Conservation (phyloP, 2,888 invertebrate species). For the Neoscelio sp. region DNA sequence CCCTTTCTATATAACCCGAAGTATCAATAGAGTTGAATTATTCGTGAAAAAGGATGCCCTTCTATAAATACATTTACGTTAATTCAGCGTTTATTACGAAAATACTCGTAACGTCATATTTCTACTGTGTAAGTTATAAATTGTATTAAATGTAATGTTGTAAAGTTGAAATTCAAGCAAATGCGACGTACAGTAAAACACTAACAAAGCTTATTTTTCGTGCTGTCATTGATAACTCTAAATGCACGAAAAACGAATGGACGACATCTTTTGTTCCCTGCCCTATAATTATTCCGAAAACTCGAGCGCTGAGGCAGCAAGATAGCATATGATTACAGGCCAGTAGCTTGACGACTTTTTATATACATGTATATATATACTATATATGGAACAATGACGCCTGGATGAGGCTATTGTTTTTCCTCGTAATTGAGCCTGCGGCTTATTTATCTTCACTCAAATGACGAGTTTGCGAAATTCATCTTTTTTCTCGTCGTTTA, state of each 20-base stretch:
- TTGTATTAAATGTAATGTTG: neutral
- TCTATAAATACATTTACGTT: conserved; percentile 23
- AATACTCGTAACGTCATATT: too few relatives aligned
- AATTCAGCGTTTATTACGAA: conserved; percentile 12
- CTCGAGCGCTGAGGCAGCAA: conserved; percentile 57
- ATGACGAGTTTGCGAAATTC: conserved; percentile 42
- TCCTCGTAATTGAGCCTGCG: conserved; percentile 70
- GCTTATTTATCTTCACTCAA: conserved; percentile 51
- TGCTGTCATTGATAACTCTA: conserved; percentile 49
- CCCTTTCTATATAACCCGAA: conserved; percentile 2
- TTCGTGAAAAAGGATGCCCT: conserved; percentile 16
- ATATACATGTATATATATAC: conserved; percentile 44
- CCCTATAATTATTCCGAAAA: conserved; percentile 71
- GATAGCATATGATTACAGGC: conserved; percentile 73
- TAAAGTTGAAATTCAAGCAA: conserved; percentile 10
- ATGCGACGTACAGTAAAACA: conserved; percentile 15
- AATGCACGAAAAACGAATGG: conserved; percentile 56
- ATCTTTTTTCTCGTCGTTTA: conserved; percentile 35
- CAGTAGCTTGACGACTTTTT: conserved; percentile 67
- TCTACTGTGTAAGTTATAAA: conserved; percentile 9
- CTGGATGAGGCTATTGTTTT: conserved; percentile 71
- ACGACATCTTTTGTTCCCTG: conserved; percentile 68
- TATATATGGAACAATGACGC: conserved; percentile 71
- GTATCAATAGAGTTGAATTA: conserved; percentile 42
- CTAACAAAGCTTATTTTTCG: conserved; percentile 46